Evolutionary conservation across 2,113 vertebrate genomes (phyloP).

Genomic region (Scopus umbretta): DNA sequence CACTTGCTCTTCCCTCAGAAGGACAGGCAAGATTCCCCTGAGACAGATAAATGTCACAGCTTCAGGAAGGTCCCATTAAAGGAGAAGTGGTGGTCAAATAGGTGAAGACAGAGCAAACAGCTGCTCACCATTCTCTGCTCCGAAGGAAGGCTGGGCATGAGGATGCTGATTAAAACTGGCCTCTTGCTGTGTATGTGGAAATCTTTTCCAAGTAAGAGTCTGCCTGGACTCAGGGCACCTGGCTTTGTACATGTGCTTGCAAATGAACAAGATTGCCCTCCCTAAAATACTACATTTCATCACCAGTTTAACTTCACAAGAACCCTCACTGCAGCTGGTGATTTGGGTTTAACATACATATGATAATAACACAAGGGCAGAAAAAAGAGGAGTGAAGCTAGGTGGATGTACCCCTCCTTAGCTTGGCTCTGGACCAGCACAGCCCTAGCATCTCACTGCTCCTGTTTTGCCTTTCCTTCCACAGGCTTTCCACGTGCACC

Average conservation of each 20-base stretch:
- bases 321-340: background rate
- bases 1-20: background rate
- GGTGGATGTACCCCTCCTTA: background rate
- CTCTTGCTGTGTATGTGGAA: background rate
- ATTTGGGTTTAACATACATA: background rate
- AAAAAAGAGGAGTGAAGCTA: background rate
- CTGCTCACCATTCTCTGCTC: background rate
- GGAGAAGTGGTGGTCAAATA: background rate
- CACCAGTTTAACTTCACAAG: background rate
- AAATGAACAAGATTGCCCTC: background rate
- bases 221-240: background rate
- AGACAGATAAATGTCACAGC: background rate
- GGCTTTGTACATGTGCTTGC: background rate
- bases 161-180: background rate
- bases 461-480: background rate
- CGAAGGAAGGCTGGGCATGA: background rate
- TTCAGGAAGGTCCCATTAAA: background rate
- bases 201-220: background rate
- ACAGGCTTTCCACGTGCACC: accelerated
- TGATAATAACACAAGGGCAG: background rate
- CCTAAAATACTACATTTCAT: background rate
- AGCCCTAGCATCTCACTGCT: background rate
- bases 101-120: background rate
- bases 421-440: background rate
- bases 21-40: background rate